These are phyloP conservation scores for Amphiprion percula DNA, from an alignment of 2,113 vertebrate genomes.

Conservation along the genomic window DNA sequence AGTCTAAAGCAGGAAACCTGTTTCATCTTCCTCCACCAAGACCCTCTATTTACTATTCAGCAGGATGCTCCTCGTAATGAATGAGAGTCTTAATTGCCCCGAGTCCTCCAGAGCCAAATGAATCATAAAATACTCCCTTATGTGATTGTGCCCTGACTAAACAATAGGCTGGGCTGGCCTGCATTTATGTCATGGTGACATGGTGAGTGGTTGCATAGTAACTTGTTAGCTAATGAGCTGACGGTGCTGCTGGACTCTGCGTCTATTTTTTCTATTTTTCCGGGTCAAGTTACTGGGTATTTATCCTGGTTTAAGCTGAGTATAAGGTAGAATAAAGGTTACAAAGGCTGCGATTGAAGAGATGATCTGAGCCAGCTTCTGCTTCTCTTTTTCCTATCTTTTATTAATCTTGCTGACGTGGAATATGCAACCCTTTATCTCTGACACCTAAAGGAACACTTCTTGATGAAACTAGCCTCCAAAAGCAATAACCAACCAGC, in stretches of 20 bases:
- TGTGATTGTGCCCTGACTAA: slow-evolving; percentile 65
- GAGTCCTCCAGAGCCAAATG: slow-evolving; percentile 68
- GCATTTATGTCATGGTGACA: slow-evolving; percentile 57
- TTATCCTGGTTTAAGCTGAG: background rate
- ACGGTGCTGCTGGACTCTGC: background rate
- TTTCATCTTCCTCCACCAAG: slow-evolving; percentile 57
- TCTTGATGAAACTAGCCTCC: background rate
- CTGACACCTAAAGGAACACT: background rate
- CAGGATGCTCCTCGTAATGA: slow-evolving; percentile 69
- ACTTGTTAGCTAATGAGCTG: slow-evolving; percentile 63
- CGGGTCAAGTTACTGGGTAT: background rate
- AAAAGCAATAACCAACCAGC: slow-evolving; percentile 17
- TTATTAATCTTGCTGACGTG: background rate
- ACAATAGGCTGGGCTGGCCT: slow-evolving; percentile 59
- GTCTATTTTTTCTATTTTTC: background rate
- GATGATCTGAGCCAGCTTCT: background rate
- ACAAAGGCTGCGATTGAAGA: background rate
- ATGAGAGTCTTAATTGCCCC: slow-evolving; percentile 75
- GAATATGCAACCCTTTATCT: background rate
- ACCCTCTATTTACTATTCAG: slow-evolving; percentile 69
- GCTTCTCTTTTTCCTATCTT: background rate
- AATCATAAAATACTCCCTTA: slow-evolving; percentile 74
- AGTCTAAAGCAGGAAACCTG: slow-evolving; percentile 55
- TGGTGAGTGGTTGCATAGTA: slow-evolving; percentile 49
- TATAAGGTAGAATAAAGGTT: background rate